phyloP scores from a whole-genome alignment of 1,140 invertebrate species.

The Ooceraea biroi region DNA sequence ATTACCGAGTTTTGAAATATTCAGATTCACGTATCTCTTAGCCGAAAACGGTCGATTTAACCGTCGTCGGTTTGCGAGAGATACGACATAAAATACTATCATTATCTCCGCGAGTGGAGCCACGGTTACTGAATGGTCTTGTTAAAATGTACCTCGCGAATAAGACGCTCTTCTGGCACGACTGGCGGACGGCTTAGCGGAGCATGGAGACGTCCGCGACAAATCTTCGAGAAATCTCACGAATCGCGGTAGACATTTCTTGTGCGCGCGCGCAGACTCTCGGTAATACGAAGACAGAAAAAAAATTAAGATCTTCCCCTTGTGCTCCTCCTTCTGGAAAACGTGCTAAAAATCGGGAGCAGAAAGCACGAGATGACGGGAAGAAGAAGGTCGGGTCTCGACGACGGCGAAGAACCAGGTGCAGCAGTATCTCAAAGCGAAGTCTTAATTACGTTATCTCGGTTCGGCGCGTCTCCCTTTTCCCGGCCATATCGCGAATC shows the following conservation, averaged over 20 bases:
- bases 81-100: slow-evolving; percentile 49
- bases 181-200: slow-evolving; percentile 5
- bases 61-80: slow-evolving; percentile 42
- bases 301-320: slow-evolving; percentile 4
- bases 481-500: slow-evolving; percentile 74
- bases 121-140: slow-evolving; percentile 27
- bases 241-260: slow-evolving; percentile 22
- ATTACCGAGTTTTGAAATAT: slow-evolving; percentile 37
- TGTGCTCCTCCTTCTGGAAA: not conserved
- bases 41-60: slow-evolving; percentile 50
- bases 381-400: not conserved
- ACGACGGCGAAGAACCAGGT: slow-evolving; percentile 42
- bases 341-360: slow-evolving; percentile 21
- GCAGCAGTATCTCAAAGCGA: slow-evolving; percentile 73
- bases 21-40: slow-evolving; percentile 44
- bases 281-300: slow-evolving; percentile 1
- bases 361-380: not conserved
- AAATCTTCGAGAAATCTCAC: slow-evolving; percentile 40
- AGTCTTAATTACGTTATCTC: slow-evolving; percentile 83
- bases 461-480: slow-evolving; percentile 76
- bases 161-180: slow-evolving; percentile 20
- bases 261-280: not conserved
- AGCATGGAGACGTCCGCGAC: slow-evolving; percentile 15
- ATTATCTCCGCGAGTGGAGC: slow-evolving; percentile 30
- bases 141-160: slow-evolving; percentile 51